Percentiles rank a stretch among this genome's conserved stretches.
These are phyloP conservation scores for Aquatica leii DNA, from an alignment of 2,888 invertebrate genomes.

Conservation along the genomic window DNA sequence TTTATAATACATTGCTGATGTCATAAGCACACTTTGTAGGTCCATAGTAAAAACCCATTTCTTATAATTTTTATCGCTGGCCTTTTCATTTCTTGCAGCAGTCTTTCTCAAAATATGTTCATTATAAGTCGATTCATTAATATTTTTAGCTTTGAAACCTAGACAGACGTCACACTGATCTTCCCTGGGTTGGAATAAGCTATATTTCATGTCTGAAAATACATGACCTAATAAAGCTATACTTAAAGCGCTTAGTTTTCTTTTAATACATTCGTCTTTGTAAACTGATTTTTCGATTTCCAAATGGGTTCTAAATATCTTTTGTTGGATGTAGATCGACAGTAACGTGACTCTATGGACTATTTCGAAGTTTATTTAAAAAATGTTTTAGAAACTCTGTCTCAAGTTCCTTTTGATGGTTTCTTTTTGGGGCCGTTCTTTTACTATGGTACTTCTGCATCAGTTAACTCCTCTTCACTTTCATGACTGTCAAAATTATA, in stretches of 20 bases:
- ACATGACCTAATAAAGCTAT: constrained; percentile 12
- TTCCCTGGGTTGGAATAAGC: constrained; percentile 31
- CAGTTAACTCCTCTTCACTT: not conserved
- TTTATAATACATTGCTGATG: too few relatives aligned
- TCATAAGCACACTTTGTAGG: constrained; percentile 34
- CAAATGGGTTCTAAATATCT: constrained; percentile 2
- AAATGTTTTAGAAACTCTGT: not conserved
- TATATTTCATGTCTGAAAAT: constrained; percentile 38
- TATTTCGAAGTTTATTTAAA: constrained; percentile 1
- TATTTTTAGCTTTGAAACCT: constrained; percentile 16
- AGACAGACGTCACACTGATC: constrained; percentile 27
- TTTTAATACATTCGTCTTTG: constrained; percentile 8
- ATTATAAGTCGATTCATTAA: constrained; percentile 22
- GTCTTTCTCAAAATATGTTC: constrained; percentile 20
- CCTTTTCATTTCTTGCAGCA: constrained; percentile 20
- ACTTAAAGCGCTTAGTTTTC: not conserved
- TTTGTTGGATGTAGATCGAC: constrained; percentile 1
- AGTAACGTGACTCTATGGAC: constrained; percentile 1
- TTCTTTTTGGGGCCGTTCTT: not conserved
- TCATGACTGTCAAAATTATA: not conserved
- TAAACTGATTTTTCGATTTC: constrained; percentile 4
- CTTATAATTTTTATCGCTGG: too few relatives aligned
- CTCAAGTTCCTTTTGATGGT: not conserved
- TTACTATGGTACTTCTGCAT: not conserved
- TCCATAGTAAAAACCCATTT: too few relatives aligned